Evolutionary conservation across 2,888 invertebrate genomes (phyloP).

Genomic region (Mechanitis messenoides): DNA sequence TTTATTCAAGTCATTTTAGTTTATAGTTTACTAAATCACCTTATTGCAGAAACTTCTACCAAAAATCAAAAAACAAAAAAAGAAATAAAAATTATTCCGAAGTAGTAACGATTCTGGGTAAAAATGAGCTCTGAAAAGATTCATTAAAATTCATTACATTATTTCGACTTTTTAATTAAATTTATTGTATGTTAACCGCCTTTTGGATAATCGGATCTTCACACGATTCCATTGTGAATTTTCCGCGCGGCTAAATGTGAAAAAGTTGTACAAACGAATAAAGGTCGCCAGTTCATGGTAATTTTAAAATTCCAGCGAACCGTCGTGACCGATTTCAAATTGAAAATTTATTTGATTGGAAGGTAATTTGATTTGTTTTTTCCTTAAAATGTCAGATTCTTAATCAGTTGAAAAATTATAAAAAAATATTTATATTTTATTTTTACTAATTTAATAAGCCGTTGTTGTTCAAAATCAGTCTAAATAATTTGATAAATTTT

Average conservation of each 20-base stretch:
- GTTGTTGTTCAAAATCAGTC: no score
- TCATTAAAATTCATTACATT: slow-evolving; percentile 8
- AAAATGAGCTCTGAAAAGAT: not conserved
- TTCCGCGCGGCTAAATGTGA: slow-evolving; percentile 38
- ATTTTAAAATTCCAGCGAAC: slow-evolving; percentile 27
- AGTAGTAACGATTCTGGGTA: not conserved
- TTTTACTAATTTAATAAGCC: no score
- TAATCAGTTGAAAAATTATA: no score
- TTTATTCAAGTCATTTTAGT: no score
- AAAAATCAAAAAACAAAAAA: no score
- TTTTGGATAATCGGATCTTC: slow-evolving; percentile 39
- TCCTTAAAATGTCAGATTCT: not conserved
- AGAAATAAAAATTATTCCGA: no score
- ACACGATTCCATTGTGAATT: slow-evolving; percentile 48
- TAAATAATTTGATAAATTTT: no score
- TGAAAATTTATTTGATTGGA: slow-evolving; percentile 22
- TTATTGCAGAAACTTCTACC: not conserved
- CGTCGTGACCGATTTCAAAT: slow-evolving; percentile 23
- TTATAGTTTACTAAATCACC: no score
- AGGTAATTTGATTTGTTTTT: slow-evolving; percentile 21
- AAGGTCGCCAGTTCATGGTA: slow-evolving; percentile 25
- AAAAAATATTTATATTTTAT: no score
- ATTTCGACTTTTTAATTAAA: slow-evolving; percentile 35
- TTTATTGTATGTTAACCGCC: slow-evolving; percentile 26
- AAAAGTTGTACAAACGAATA: slow-evolving; percentile 28